Base-by-base conservation (phyloP, 2,888 invertebrate genomes). In the Andrena flavipes region DNA sequence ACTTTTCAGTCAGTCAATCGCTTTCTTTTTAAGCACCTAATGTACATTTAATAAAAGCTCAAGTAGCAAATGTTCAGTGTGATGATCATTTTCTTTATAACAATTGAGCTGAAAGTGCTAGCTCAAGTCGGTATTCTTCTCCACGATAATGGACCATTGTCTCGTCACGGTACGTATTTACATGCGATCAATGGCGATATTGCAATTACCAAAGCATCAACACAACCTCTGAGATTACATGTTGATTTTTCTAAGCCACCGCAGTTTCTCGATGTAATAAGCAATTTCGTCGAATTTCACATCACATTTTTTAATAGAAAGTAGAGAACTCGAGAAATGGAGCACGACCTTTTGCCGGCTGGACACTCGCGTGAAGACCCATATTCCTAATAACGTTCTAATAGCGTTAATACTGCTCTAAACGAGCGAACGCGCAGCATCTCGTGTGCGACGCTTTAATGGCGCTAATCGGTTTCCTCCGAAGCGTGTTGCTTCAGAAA, bases 61-160 rank as follows among this genome's bases (percentile, higher is more conserved):
- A 42, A 42, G 7, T 56, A 10, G 4, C 23, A 26, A 23, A 3
- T n/a, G n/a, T 60, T 33, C n/a, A n/a, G 8, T 7, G n/a, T 3
- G 60, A 8, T 30, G n/a, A 30, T 26, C 8, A 7, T 30, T 60
- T 60, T 8, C 20, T n/a, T 33, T 8, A 30, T 7, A 30, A 60
- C 56, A 26, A 56, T 26, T 26, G 26, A 42, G 16, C 16, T 16
- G 42, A 4, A 16, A 42, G 42, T 42, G 23, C 23, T 42, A 54
- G 26, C 42, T 56, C 29, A 26, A 16, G 23, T 3, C 35, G 1
- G 33, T 70, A 23, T 30, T 42, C 51, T 29, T 67, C 54, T 63
- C n/a, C 30, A 71, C 71, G 42, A 26, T 63, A 76, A 76, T 63
- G 13, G 56, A 63, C 76, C 72, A 76, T 76, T 76, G 71, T 71